Evolutionary conservation across 2,888 invertebrate species (phyloP).

Genomic region (Drosophila mulleri): DNA sequence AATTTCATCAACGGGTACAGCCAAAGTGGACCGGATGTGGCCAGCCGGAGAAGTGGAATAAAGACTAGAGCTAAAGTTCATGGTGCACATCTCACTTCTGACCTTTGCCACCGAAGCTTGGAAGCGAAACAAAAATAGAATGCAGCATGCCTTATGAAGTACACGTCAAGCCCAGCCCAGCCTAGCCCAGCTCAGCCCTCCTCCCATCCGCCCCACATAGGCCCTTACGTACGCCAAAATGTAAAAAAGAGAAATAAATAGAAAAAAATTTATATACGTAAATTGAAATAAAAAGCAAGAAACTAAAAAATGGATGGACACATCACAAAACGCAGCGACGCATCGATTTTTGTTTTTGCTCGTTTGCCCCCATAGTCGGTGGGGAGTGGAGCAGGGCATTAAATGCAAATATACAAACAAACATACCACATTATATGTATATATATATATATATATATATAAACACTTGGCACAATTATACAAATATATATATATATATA

Average conservation of each 20-base stretch:
- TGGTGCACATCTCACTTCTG: constrained; percentile 58
- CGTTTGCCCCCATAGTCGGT: neutral
- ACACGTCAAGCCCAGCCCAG: neutral
- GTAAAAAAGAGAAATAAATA: constrained; percentile 8
- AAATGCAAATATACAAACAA: neutral
- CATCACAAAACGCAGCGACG: constrained; percentile 54
- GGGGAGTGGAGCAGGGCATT: neutral
- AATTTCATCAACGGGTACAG: constrained; percentile 41
- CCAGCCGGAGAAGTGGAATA: neutral
- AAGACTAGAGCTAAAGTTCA: constrained; percentile 44
- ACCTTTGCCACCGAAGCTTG: constrained; percentile 55
- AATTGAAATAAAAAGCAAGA: constrained; percentile 35
- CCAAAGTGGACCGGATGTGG: neutral
- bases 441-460: neutral
- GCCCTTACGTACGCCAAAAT: neutral
- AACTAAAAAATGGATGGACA: constrained; percentile 57
- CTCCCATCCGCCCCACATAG: neutral
- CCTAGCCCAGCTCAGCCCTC: too few relatives aligned
- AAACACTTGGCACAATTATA: too few relatives aligned
- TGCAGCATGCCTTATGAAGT: constrained; percentile 28
- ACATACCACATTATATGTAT: neutral
- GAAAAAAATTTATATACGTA: neutral
- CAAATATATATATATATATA: neutral
- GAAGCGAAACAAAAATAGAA: constrained; percentile 68
- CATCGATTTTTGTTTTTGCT: constrained; percentile 53